Percentiles rank a stretch among this genome's conserved stretches.
Conservation (phyloP, 2,888 invertebrate genomes). For the Sphaeridia pumilis region DNA sequence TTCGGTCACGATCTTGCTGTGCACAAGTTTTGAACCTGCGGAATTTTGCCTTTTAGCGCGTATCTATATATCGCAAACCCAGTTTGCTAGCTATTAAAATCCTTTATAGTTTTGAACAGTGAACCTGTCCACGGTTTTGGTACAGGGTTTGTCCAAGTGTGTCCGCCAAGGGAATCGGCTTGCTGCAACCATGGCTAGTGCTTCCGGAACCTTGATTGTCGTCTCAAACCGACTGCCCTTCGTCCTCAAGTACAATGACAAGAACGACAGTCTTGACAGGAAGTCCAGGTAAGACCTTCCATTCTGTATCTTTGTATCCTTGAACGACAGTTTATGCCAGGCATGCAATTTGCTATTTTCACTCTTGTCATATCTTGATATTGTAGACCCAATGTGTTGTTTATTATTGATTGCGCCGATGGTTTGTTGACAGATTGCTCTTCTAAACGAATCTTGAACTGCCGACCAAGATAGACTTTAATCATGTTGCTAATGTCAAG, state of each 20-base stretch:
- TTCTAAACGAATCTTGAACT: no score
- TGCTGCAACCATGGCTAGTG: constrained; percentile 9
- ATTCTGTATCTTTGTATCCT: background rate
- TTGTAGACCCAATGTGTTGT: background rate
- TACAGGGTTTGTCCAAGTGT: no score
- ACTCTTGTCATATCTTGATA: background rate
- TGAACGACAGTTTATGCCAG: background rate
- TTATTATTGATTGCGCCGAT: background rate
- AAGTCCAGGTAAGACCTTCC: constrained; percentile 73
- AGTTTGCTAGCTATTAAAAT: no score
- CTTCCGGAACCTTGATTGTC: constrained; percentile 53
- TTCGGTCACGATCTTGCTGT: background rate
- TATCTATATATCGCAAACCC: no score
- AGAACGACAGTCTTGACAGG: constrained; percentile 58
- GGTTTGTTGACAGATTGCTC: no score
- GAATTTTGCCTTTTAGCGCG: background rate
- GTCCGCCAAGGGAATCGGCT: no score
- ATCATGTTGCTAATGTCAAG: background rate
- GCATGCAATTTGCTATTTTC: background rate
- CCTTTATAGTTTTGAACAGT: no score
- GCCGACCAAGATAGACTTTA: background rate
- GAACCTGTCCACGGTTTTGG: no score
- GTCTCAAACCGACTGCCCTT: constrained; percentile 84
- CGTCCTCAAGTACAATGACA: constrained; percentile 62
- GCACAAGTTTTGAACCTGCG: no score